Evolutionary conservation across 2,113 vertebrate genomes (phyloP).

Genomic region (Carettochelys insculpta): DNA sequence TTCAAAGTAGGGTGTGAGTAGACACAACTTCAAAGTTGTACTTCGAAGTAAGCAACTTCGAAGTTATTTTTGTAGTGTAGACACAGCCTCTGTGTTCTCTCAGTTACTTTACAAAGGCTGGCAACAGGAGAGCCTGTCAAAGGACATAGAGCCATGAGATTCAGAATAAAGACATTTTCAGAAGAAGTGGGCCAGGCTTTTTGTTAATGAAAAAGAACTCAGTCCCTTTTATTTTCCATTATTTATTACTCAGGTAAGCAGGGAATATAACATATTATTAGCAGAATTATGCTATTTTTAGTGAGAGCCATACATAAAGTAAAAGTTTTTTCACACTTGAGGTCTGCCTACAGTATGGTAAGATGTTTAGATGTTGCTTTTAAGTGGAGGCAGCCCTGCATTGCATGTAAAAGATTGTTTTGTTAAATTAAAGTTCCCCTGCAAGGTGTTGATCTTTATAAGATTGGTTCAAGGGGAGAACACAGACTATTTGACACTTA

Average conservation of each 20-base stretch:
- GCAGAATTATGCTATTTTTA: not conserved
- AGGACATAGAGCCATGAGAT: slow-evolving; percentile 1
- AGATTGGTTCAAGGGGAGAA: not conserved
- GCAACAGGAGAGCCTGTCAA: not conserved
- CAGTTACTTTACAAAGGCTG: not conserved
- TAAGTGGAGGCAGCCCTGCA: not conserved
- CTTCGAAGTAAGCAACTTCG: no score
- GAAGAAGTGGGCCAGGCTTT: not conserved
- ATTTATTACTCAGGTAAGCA: not conserved
- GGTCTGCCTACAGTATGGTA: not conserved
- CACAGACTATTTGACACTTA: not conserved
- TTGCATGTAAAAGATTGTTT: not conserved
- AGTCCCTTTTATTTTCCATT: no score
- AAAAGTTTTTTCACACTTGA: not conserved
- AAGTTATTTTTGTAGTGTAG: no score
- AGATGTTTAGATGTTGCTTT: not conserved
- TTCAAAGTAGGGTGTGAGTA: no score
- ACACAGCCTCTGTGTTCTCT: not conserved
- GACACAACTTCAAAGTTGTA: no score
- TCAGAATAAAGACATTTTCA: not conserved
- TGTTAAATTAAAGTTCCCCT: not conserved
- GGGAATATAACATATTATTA: rapidly evolving
- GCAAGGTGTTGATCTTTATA: rapidly evolving
- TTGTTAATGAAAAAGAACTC: not conserved
- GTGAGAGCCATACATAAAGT: not conserved